Conservation (phyloP, 2,113 vertebrate genomes). For the Elgaria multicarinata region DNA sequence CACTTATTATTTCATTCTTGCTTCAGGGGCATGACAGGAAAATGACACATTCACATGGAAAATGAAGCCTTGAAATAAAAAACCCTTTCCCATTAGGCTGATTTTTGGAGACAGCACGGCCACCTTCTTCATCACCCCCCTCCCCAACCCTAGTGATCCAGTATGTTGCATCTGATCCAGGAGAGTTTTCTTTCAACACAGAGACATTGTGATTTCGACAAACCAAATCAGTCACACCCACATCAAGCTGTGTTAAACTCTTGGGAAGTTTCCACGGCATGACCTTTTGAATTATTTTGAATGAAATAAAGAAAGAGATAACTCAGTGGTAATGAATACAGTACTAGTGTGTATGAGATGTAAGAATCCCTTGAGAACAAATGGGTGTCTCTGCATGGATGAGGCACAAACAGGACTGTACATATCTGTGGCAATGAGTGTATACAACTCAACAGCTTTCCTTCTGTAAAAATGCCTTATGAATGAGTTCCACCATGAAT, state of each 20-base stretch:
- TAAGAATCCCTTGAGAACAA: background rate
- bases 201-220: background rate
- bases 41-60: slow-evolving; percentile 72
- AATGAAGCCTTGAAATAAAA: slow-evolving; percentile 56
- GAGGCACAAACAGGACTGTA: background rate
- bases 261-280: background rate
- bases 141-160: background rate
- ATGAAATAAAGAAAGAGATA: no score
- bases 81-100: slow-evolving; percentile 49
- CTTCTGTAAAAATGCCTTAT: background rate
- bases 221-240: background rate
- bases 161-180: background rate
- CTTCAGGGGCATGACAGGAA: slow-evolving; percentile 69
- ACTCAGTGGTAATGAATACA: background rate
- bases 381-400: background rate
- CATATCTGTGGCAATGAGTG: background rate
- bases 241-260: background rate
- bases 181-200: background rate
- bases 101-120: slow-evolving; percentile 27
- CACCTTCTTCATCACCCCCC: slow-evolving; percentile 17
- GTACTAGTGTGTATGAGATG: background rate
- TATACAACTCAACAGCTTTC: background rate
- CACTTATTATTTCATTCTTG: slow-evolving; percentile 72
- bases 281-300: no score
- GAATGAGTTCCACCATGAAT: background rate